Evolutionary conservation across 2,888 invertebrate genomes (phyloP).

Genomic region (Aspidiotus destructor): DNA sequence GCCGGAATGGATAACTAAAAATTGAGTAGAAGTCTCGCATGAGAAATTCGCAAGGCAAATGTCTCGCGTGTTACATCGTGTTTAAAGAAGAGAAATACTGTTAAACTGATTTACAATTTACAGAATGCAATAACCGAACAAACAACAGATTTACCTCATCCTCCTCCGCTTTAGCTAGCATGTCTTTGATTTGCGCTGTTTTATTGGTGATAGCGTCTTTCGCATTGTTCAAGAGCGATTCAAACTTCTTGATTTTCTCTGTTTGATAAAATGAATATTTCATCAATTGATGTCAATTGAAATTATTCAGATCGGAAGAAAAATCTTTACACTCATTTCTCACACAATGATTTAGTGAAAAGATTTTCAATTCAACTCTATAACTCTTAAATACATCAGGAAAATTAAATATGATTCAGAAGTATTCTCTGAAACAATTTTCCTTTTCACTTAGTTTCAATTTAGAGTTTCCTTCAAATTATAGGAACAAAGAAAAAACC

Average conservation of each 20-base stretch:
- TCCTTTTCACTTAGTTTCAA: neutral
- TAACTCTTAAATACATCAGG: neutral
- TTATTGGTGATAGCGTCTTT: conserved; percentile 35
- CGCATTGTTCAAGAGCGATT: conserved; percentile 36
- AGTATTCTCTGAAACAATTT: neutral
- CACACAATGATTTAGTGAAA: too few relatives aligned
- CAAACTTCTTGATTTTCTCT: conserved; percentile 41
- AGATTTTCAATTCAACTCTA: too few relatives aligned
- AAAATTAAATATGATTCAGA: neutral
- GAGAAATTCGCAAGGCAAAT: too few relatives aligned
- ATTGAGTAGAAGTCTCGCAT: too few relatives aligned
- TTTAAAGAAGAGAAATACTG: too few relatives aligned
- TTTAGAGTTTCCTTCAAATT: neutral
- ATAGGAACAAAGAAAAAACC: neutral
- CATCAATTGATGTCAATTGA: neutral
- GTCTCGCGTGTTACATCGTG: too few relatives aligned
- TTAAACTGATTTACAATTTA: too few relatives aligned
- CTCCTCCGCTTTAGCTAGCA: conserved; percentile 10
- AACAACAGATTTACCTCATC: conserved; percentile 6
- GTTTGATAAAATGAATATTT: too few relatives aligned
- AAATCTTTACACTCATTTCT: too few relatives aligned
- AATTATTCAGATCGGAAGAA: neutral
- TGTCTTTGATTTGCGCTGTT: conserved; percentile 30
- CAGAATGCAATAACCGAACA: neutral
- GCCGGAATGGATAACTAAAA: too few relatives aligned